Base-by-base conservation (phyloP, 2,113 vertebrate species). In the Centropus bengalensis region DNA sequence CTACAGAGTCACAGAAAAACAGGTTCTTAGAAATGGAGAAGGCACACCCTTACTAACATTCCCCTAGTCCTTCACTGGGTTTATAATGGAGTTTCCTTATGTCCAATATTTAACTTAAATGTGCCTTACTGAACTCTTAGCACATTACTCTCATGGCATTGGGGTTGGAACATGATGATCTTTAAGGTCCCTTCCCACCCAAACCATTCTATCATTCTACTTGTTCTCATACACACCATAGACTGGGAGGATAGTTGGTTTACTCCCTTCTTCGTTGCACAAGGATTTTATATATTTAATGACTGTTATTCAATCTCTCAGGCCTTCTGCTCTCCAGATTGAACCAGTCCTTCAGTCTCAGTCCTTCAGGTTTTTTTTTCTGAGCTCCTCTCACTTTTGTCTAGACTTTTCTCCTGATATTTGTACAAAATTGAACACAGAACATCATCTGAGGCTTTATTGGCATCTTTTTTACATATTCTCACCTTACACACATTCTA, bases 81-180 rank as follows among this genome's bases (percentile, higher is more conserved):
- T 74, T 80, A 55, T 26, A 24, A 75, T 49, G 9, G 26, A 47
- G 6, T 45, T 66, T 76, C 63, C 32, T 51, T 52, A 12, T 10
- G 75, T 49, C 45, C 33, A 70, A 5, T 30, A 69, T 10, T 51
- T 54, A 59, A 38, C 30, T 85, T 22, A 45, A 60, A 84, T 49
- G 10, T 60, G 28, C 36, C 0, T 0, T 20, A 45, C 0, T 32
- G 47, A 68, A 51, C 10, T 79, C 33, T 18, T 8, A 54, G 42
- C 18, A 24, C 22, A 16, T 69, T 55, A 59, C 47, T 20, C 47
- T 23, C 22, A 49, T 49, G 47, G 47, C 20, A 49, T 21, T 19
- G 47, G 47, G 22, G 47, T 23, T 49, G 47, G 47, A 49, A 49
- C 47, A 23, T 22, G 47, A 49, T 23, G 47, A 22, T 49, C 47